A percentile compares a stretch with the other conserved stretches of the same genome.
Conservation (phyloP, 1,140 invertebrate species). For the Andricus grossulariae region DNA sequence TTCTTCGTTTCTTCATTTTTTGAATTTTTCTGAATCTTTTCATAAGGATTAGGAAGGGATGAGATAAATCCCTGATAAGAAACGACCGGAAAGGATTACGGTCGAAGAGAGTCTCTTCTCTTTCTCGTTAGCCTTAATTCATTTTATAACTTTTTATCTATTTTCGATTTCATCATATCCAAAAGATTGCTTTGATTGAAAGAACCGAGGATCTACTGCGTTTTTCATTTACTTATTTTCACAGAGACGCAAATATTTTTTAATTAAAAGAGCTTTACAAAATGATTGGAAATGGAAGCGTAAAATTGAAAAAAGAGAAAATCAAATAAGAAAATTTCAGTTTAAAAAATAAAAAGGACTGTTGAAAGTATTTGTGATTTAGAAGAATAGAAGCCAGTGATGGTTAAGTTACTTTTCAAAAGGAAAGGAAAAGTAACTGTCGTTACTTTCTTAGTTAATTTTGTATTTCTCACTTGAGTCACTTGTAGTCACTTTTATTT, state of each 20-base stretch:
- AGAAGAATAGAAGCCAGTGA: too few species aligned
- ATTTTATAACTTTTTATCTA: slow-evolving; percentile 9
- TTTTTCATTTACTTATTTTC: not conserved
- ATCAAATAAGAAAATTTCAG: too few species aligned
- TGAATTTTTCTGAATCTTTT: slow-evolving; percentile 7
- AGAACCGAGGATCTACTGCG: not conserved
- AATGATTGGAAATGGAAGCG: not conserved
- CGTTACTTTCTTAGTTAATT: too few species aligned
- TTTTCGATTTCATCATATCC: slow-evolving; percentile 8
- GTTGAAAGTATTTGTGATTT: too few species aligned
- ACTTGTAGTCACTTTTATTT: too few species aligned
- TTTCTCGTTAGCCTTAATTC: slow-evolving; percentile 19
- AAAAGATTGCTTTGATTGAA: slow-evolving; percentile 1
- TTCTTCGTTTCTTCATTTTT: not conserved
- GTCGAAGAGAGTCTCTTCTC: not conserved
- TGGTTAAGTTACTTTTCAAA: too few species aligned
- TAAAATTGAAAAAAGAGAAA: too few species aligned
- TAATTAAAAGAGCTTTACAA: not conserved
- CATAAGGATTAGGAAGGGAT: not conserved
- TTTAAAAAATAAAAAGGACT: too few species aligned
- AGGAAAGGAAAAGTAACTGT: too few species aligned
- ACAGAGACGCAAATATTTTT: not conserved
- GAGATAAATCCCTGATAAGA: slow-evolving; percentile 12
- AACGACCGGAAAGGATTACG: slow-evolving; percentile 17
- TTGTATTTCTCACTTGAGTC: too few species aligned